phyloP scores from a whole-genome alignment of 2,113 vertebrate species.

The Trachemys scripta region DNA sequence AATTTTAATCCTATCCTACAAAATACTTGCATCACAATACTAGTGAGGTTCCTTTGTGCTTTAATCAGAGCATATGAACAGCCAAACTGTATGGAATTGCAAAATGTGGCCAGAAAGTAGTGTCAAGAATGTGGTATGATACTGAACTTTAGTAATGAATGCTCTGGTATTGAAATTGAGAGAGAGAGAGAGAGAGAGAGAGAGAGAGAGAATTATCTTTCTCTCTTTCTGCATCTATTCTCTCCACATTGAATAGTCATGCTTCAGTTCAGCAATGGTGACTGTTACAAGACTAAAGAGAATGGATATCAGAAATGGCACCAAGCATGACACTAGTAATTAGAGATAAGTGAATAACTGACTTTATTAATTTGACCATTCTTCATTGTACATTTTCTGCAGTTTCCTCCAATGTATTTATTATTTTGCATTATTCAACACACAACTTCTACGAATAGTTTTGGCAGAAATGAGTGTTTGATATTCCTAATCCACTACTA shows the following conservation, averaged over 20 bases:
- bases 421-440: neutral
- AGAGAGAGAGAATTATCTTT: neutral
- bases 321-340: neutral
- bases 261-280: neutral
- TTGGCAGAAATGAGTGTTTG: neutral
- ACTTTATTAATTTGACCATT: neutral
- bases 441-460: neutral
- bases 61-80: slow-evolving; percentile 56
- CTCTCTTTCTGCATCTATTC: neutral
- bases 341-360: neutral
- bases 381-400: neutral
- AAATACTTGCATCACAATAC: neutral
- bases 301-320: neutral
- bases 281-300: neutral
- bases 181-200: too few species aligned
- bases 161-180: slow-evolving; percentile 23
- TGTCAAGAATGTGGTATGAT: slow-evolving; percentile 60
- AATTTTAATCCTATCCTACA: too few species aligned
- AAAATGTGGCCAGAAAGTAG: slow-evolving; percentile 55
- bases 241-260: fast-evolving
- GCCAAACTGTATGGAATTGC: slow-evolving; percentile 47
- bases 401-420: neutral
- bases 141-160: slow-evolving; percentile 60
- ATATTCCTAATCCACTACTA: neutral
- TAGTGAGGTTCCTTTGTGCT: slow-evolving; percentile 3